A percentile compares a stretch with the other conserved stretches of the same genome.
These are phyloP conservation scores for Caenorhabditis latens DNA, from an alignment of 1,140 invertebrate species.

Conservation along the genomic window DNA sequence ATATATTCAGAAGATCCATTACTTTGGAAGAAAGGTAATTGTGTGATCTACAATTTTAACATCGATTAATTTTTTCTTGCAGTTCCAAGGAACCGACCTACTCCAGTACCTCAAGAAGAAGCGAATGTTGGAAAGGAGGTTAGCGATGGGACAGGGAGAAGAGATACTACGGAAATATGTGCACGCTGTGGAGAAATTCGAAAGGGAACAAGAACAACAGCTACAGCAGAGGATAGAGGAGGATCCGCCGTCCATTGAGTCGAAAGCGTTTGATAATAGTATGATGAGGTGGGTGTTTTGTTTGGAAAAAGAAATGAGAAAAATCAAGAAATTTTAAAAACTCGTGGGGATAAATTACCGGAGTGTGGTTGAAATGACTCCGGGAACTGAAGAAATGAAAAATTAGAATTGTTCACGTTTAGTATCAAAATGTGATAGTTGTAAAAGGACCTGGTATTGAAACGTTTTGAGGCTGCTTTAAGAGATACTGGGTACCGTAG, in stretches of 20 bases:
- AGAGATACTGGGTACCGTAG: too few species aligned
- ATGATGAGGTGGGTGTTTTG: slow-evolving; percentile 36
- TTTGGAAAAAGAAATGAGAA: slow-evolving; percentile 47
- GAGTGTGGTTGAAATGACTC: too few species aligned
- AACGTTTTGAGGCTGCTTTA: too few species aligned
- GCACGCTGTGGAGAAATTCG: slow-evolving; percentile 58
- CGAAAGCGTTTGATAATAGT: slow-evolving; percentile 39
- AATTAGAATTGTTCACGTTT: too few species aligned
- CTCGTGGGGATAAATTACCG: too few species aligned
- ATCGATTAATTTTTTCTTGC: not conserved
- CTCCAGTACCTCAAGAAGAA: slow-evolving; percentile 77
- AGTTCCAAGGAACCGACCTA: slow-evolving; percentile 76
- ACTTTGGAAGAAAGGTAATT: slow-evolving; percentile 76
- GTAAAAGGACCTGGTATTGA: too few species aligned
- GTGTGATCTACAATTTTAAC: too few species aligned
- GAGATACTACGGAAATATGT: slow-evolving; percentile 74
- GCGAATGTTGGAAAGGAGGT: slow-evolving; percentile 74
- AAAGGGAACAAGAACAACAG: slow-evolving; percentile 58
- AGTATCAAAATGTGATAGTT: too few species aligned
- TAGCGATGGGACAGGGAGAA: slow-evolving; percentile 77
- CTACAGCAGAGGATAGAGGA: slow-evolving; percentile 67
- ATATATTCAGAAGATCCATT: slow-evolving; percentile 74
- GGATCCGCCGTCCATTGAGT: slow-evolving; percentile 23
- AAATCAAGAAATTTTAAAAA: not conserved
- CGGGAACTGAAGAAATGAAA: too few species aligned